Evolutionary conservation across 2,888 invertebrate genomes (phyloP).

Genomic region (Acholoe squamosa): DNA sequence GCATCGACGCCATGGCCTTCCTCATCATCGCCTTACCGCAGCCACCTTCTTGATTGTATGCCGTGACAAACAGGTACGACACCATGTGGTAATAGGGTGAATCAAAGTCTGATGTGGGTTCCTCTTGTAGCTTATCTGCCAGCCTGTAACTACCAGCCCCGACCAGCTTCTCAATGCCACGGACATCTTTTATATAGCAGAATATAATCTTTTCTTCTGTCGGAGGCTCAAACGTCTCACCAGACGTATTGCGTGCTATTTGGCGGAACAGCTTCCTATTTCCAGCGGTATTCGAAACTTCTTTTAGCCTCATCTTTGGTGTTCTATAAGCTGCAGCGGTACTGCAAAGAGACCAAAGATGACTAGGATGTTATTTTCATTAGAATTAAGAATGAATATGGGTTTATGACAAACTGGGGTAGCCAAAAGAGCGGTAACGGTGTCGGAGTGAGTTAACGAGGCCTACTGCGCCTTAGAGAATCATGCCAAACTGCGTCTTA

Average conservation of each 20-base stretch:
- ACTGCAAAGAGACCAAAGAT: neutral
- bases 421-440: too few species aligned
- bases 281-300: conserved; percentile 14
- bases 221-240: conserved; percentile 56
- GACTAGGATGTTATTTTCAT: neutral
- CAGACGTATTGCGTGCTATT: conserved; percentile 53
- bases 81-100: conserved; percentile 39
- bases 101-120: neutral
- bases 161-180: conserved; percentile 2
- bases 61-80: conserved; percentile 58
- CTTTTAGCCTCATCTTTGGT: conserved; percentile 39
- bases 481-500: too few species aligned
- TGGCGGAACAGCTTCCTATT: conserved; percentile 50
- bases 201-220: conserved; percentile 48
- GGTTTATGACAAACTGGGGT: too few species aligned
- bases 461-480: too few species aligned
- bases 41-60: conserved; percentile 41
- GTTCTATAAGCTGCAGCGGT: neutral
- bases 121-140: conserved; percentile 10
- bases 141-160: conserved; percentile 56
- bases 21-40: conserved; percentile 41
- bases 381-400: too few species aligned
- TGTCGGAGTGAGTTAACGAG: too few species aligned
- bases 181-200: neutral
- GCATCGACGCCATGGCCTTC: conserved; percentile 10